phyloP scores from a whole-genome alignment of 2,797 vertebrate species.

The Centroberyx gerrardi region DNA sequence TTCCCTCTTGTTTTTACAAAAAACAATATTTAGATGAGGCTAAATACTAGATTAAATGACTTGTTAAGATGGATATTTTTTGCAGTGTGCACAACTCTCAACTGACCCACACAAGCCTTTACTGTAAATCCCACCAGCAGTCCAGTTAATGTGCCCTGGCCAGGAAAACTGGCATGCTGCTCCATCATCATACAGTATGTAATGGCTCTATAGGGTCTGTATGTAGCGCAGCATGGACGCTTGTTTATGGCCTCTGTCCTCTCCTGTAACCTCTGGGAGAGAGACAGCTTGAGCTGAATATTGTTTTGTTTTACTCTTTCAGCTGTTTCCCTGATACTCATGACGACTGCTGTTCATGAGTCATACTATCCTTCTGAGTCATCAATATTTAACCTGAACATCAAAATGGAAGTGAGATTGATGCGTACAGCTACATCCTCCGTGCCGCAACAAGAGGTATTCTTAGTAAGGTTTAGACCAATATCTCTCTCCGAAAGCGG shows the following conservation, averaged over 20 bases:
- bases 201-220: conserved; percentile 41
- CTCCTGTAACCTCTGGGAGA: background rate
- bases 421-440: background rate
- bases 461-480: conserved; percentile 1
- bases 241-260: conserved; percentile 21
- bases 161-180: conserved; percentile 68
- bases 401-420: background rate
- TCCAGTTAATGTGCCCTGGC: conserved; percentile 72
- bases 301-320: conserved; percentile 4
- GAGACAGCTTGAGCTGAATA: background rate
- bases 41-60: background rate
- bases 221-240: conserved; percentile 33
- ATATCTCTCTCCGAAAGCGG: conserved; percentile 10
- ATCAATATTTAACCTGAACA: conserved; percentile 18
- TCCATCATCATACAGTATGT: conserved; percentile 58
- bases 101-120: conserved; percentile 66
- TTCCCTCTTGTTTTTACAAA: background rate
- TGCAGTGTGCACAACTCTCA: conserved; percentile 66
- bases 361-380: conserved; percentile 3
- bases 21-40: background rate
- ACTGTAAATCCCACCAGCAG: conserved; percentile 75
- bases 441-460: background rate
- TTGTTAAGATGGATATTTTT: conserved; percentile 49
- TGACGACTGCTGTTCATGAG: background rate
- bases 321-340: background rate